These are phyloP conservation scores for Vombatus ursinus DNA, from an alignment of 2,113 vertebrate species.

Conservation along the genomic window DNA sequence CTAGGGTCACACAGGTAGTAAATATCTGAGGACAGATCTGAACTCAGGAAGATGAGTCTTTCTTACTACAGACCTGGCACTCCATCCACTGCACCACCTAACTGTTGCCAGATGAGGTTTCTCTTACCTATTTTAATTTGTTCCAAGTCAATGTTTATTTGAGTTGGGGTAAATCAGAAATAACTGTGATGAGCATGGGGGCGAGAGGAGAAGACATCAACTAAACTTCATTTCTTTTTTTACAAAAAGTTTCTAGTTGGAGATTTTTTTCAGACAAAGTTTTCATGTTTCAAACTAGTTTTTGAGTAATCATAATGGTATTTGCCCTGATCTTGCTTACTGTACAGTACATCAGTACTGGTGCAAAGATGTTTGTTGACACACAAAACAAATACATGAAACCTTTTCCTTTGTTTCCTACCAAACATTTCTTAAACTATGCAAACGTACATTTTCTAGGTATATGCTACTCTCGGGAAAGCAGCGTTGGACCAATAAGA, in stretches of 20 bases:
- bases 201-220: too few species aligned
- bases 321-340: not conserved
- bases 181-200: too few species aligned
- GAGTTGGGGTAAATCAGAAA: too few species aligned
- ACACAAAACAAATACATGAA: constrained; percentile 30
- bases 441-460: constrained; percentile 7
- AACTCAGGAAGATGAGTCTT: not conserved
- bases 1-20: too few species aligned
- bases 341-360: not conserved
- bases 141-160: too few species aligned
- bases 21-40: not conserved
- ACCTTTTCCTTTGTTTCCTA: not conserved
- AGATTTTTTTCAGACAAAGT: not conserved
- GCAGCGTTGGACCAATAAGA: accelerated
- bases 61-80: not conserved
- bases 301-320: not conserved
- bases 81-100: not conserved
- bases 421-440: not conserved
- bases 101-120: not conserved
- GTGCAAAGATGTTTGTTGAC: not conserved
- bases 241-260: not conserved
- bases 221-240: not conserved
- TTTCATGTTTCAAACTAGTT: not conserved
- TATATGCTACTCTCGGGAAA: accelerated
- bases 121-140: too few species aligned